These are phyloP conservation scores for Agrochola circellaris DNA, from an alignment of 2,888 invertebrate species.

Conservation along the genomic window DNA sequence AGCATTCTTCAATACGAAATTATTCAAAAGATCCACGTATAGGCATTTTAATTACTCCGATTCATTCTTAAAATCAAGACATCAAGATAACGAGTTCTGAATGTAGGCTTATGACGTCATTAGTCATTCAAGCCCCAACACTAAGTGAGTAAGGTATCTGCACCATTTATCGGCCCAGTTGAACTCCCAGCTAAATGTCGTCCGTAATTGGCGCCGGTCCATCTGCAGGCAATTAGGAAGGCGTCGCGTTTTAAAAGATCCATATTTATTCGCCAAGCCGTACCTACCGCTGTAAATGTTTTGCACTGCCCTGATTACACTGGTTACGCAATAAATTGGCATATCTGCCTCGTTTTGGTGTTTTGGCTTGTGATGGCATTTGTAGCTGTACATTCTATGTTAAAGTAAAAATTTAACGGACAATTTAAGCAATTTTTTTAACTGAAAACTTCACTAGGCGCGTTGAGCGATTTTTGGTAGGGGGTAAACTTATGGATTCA, in stretches of 20 bases:
- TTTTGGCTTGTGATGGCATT: conserved; percentile 43
- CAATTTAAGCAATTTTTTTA: not conserved
- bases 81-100: conserved; percentile 40
- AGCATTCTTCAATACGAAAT: conserved; percentile 7
- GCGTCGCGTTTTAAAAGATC: conserved; percentile 86
- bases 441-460: too few relatives aligned
- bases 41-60: conserved; percentile 31
- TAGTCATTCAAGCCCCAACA: conserved; percentile 72
- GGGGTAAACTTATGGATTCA: too few relatives aligned
- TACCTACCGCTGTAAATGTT: conserved; percentile 74
- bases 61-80: conserved; percentile 42
- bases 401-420: not conserved
- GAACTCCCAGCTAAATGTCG: conserved; percentile 80
- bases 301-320: conserved; percentile 73
- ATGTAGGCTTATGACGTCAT: conserved; percentile 71
- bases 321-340: conserved; percentile 74
- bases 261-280: conserved; percentile 84
- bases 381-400: not conserved
- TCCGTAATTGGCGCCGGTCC: conserved; percentile 88
- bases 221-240: conserved; percentile 89
- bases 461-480: too few relatives aligned
- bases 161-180: conserved; percentile 82
- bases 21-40: conserved; percentile 16
- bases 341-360: conserved; percentile 52
- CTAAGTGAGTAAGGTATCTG: conserved; percentile 76